Evolutionary conservation across 1,140 invertebrate species (phyloP), one percentile per base, ranked within the genome.

Genomic region (Leptinotarsa texana): DNA sequence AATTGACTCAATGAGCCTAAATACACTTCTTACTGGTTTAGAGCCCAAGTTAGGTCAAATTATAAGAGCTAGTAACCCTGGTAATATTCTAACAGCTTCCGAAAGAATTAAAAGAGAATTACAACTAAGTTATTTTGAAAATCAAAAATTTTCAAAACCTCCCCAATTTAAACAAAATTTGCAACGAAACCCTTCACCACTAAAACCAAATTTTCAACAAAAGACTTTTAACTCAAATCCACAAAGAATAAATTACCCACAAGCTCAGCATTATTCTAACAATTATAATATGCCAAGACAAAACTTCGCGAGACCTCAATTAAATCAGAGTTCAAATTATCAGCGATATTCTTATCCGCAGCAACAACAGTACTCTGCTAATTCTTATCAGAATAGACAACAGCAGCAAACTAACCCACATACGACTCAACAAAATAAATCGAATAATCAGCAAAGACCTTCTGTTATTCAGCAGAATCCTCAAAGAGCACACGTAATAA

Each of bases 41-140:
- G 69, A 71, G n/a, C 69, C 18, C 57, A 71, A 71, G 61, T 13
- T 71, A 61, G 69, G 13, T 5, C 57, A 57, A 27, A 63, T 71
- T 6, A 27, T 61, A 22, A 21, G 69, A 27, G 51, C 68, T 18
- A 49, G 68, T 13, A 69, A 69, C 33, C 67, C 66, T 65, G 3
- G 13, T n/a, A 0, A 57, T 13, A n/a, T 13, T 17, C 51, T 57
- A 13, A 17, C 15, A 57, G 51, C 51, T 13, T 17, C 1, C 4
- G 13, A 17, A 17, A 15, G 51, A 57, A n/a, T 57, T 5, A 13
- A n/a, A 57, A 15, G n/a, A 17, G 51, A 57, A 57, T 5, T 13
- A 4, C 51, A 51, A 51, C 4, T 51, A 57, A 17, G 15, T 15
- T 13, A 57, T n/a, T 57, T 57, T 13, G 51, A 57, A n/a, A 13